phyloP scores from a whole-genome alignment of 2,888 invertebrate genomes.

The Rhaphigaster nebulosa region DNA sequence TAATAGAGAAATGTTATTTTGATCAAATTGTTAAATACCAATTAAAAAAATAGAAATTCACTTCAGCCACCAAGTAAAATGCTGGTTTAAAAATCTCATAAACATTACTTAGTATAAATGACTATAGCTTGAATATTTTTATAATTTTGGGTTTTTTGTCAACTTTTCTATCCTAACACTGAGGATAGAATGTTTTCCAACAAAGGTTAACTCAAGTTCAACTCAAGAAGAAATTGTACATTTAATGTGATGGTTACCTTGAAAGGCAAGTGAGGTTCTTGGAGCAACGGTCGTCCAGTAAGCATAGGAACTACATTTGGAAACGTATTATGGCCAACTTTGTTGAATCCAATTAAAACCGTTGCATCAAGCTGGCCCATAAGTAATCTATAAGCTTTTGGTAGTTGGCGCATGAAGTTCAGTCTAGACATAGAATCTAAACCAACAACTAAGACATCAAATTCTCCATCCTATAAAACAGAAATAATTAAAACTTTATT shows the following conservation, averaged over 20 bases:
- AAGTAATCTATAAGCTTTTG: conserved; percentile 67
- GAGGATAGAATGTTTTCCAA: no score
- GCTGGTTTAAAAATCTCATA: no score
- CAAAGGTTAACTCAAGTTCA: no score
- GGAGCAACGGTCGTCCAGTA: conserved; percentile 67
- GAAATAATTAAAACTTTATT: conserved; percentile 1
- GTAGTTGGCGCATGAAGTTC: conserved; percentile 69
- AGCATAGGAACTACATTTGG: conserved; percentile 71
- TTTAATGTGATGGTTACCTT: conserved; percentile 6
- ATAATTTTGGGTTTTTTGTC: no score
- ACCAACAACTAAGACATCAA: conserved; percentile 68
- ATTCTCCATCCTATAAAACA: conserved; percentile 62
- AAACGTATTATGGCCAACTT: conserved; percentile 73
- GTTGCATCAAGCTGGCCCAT: conserved; percentile 65
- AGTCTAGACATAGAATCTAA: conserved; percentile 69
- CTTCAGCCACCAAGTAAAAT: no score
- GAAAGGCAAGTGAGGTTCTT: not conserved
- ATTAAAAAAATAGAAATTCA: no score
- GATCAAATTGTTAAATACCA: no score
- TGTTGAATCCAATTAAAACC: conserved; percentile 69
- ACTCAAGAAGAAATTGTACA: no score
- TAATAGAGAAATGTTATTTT: no score
- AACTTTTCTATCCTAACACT: no score
- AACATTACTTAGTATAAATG: no score
- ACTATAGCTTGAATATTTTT: no score